Percentiles rank a stretch among this genome's conserved stretches.
Conservation (phyloP, 2,113 vertebrate species). For the Bettongia penicillata region DNA sequence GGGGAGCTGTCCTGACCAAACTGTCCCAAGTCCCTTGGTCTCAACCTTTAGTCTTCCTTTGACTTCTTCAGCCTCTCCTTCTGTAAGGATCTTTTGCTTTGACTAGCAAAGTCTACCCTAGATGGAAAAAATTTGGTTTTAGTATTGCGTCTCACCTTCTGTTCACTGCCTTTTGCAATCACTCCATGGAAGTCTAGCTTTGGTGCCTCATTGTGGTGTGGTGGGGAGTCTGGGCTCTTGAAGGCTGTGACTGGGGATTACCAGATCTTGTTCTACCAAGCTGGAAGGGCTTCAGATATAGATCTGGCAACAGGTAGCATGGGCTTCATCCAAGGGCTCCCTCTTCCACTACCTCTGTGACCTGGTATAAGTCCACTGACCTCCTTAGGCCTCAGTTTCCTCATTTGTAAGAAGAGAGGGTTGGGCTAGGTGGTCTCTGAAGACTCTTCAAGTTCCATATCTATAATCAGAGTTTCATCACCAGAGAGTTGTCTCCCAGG, state of each 20-base stretch:
- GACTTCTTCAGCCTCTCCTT: too few species aligned
- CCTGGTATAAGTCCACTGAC: background rate
- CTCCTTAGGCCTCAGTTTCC: background rate
- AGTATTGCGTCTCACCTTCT: too few species aligned
- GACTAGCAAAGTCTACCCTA: too few species aligned
- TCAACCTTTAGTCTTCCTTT: too few species aligned
- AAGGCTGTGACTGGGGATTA: background rate
- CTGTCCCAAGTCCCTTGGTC: background rate
- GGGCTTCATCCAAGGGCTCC: background rate
- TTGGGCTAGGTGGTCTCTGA: background rate
- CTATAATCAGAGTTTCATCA: background rate
- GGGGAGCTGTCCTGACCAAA: too few species aligned
- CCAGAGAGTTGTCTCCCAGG: background rate
- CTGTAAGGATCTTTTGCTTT: too few species aligned
- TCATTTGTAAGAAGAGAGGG: background rate
- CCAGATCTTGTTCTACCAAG: background rate
- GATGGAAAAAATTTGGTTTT: too few species aligned
- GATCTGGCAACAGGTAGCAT: background rate
- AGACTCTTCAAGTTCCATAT: background rate
- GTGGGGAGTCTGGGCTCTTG: background rate
- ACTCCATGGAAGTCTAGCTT: background rate
- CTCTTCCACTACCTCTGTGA: background rate
- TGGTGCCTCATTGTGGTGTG: background rate
- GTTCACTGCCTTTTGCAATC: background rate
- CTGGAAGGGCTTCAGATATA: too few species aligned